Conservation (phyloP, 2,888 invertebrate species). For the Thymelicus acteon region DNA sequence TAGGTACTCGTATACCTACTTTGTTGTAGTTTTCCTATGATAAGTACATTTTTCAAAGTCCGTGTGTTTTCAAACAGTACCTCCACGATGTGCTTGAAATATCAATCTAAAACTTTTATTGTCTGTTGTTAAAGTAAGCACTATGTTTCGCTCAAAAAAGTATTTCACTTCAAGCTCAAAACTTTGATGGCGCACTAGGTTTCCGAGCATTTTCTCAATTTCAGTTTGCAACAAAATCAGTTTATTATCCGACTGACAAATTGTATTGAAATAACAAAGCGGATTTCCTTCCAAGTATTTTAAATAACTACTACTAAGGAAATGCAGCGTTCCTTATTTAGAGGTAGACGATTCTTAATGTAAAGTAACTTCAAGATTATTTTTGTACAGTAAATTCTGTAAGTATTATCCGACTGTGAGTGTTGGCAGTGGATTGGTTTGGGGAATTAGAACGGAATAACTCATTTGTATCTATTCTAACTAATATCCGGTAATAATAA, state of each 20-base stretch:
- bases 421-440: too few relatives aligned
- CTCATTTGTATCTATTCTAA: too few relatives aligned
- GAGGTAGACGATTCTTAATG: background rate
- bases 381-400: too few relatives aligned
- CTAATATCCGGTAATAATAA: too few relatives aligned
- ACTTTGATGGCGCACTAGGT: slow-evolving; percentile 59
- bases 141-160: slow-evolving; percentile 57
- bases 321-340: slow-evolving; percentile 2
- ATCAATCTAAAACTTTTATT: slow-evolving; percentile 43
- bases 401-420: too few relatives aligned
- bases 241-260: slow-evolving; percentile 79
- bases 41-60: slow-evolving; percentile 17
- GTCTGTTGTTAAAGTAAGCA: slow-evolving; percentile 38
- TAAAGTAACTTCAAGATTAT: too few relatives aligned
- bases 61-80: slow-evolving; percentile 34
- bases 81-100: slow-evolving; percentile 15
- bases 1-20: too few relatives aligned
- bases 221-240: slow-evolving; percentile 81
- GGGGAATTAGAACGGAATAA: too few relatives aligned
- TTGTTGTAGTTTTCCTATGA: background rate
- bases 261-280: slow-evolving; percentile 75
- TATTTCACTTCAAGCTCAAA: slow-evolving; percentile 61
- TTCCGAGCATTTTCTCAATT: slow-evolving; percentile 75
- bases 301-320: slow-evolving; percentile 46
- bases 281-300: slow-evolving; percentile 59